Evolutionary conservation across 2,888 invertebrate species (phyloP).

Genomic region (Thera britannica): DNA sequence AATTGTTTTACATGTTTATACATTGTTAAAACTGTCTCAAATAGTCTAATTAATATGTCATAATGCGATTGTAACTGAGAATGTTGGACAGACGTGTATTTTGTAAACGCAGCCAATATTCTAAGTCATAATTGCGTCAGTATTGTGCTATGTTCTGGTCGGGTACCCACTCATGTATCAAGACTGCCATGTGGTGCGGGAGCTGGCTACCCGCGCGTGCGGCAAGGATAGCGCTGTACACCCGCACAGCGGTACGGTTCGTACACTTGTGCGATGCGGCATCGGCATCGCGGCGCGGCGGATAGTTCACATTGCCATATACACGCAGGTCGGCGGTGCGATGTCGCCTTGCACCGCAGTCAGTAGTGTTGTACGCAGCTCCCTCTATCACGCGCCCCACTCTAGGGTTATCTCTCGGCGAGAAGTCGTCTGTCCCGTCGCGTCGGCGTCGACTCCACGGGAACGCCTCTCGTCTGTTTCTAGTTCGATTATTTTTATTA

Average conservation of each 20-base stretch:
- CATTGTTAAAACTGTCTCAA: conserved; percentile 31
- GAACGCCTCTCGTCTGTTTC: conserved; percentile 37
- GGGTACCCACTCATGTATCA: conserved; percentile 36
- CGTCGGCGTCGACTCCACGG: conserved; percentile 2
- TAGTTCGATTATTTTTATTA: conserved; percentile 77
- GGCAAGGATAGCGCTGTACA: conserved; percentile 1
- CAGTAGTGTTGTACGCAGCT: conserved; percentile 16
- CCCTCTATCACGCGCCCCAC: conserved; percentile 26
- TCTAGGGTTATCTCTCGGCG: conserved; percentile 29
- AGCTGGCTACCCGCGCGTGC: conserved; percentile 18
- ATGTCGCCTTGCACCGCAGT: conserved; percentile 16
- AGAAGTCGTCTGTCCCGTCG: conserved; percentile 18
- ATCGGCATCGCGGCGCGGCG: conserved; percentile 16
- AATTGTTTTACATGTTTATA: conserved; percentile 33
- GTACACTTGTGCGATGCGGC: conserved; percentile 16
- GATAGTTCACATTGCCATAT: conserved; percentile 31
- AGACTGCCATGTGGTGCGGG: conserved; percentile 35
- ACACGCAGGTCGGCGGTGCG: conserved; percentile 16
- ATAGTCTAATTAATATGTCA: conserved; percentile 26
- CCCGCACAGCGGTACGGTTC: background rate
- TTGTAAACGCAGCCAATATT: conserved; percentile 27
- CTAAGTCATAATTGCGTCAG: conserved; percentile 17
- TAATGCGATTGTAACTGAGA: conserved; percentile 17
- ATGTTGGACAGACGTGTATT: conserved; percentile 17
- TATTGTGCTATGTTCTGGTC: conserved; percentile 32